Evolutionary conservation across 2,797 vertebrate genomes (phyloP), one percentile per base, ranked within the genome.

Genomic region (Channa striata): DNA sequence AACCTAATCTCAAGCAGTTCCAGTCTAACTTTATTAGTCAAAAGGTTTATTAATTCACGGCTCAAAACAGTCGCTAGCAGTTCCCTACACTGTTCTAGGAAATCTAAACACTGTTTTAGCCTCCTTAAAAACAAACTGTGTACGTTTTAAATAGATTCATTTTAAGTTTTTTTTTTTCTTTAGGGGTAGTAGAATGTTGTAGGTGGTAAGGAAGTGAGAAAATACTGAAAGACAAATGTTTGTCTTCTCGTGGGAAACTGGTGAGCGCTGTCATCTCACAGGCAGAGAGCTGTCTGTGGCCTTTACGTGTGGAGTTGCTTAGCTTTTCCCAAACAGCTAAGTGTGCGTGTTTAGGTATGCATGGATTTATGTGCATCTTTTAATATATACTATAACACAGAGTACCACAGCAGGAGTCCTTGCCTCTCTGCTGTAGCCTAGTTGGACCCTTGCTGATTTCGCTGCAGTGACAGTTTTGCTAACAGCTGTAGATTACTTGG

Each of bases 401-500:
- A 78, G 50, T 2, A 17, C 23, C 67, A 6, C 56, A 75, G 73
- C 48, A 20, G 77, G 71, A 53, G 59, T 3, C 21, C 1, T 11
- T 48, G 44, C 42, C 46, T 39, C 53, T 48, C 17, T 54, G 30
- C 39, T 53, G 20, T 39, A 21, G 59, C 50, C 51, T 37, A 1
- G 58, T 16, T 62, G 40, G 68, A 73, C 30, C 36, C 16, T 11
- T 59, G 70, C 44, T 68, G 59, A 51, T 66, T 74, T 66, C 13
- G 13, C 23, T 53, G 50, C 39, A 59, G 59, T 65, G 74, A 80
- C 76, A 61, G 36, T 63, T 54, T 44, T 53, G 53, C 46, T 70
- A 78, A 77, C 52, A 67, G 39, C 47, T 57, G 21, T 54, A 80
- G 66, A 66, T 53, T 36, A 12, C 48, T 69, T 49, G 63, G 36